Evolutionary conservation across 2,888 invertebrate species (phyloP).

Genomic region (Eilema sororculum): DNA sequence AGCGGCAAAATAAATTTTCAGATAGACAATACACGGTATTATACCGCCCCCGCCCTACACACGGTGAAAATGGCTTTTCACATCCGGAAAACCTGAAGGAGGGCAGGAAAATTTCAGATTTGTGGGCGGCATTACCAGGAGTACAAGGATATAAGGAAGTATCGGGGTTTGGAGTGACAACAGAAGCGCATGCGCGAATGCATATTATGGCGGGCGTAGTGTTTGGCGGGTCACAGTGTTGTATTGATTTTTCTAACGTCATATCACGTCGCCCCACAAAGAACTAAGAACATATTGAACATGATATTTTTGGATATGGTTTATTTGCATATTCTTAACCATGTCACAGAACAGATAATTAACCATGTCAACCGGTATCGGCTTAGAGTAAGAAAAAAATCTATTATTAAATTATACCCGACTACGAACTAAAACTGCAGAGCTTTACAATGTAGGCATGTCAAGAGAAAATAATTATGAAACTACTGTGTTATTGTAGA

Average conservation of each 20-base stretch:
- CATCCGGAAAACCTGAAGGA: slow-evolving; percentile 77
- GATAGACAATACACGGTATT: background rate
- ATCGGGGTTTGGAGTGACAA: background rate
- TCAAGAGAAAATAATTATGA: too few species aligned
- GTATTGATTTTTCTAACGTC: slow-evolving; percentile 16
- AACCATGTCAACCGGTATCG: too few species aligned
- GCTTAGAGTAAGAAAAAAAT: too few species aligned
- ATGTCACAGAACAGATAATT: too few species aligned
- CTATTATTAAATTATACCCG: too few species aligned
- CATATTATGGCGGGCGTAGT: background rate
- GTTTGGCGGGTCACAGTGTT: too few species aligned
- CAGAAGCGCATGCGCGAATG: slow-evolving; percentile 16
- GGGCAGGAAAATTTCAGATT: slow-evolving; percentile 84
- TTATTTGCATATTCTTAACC: background rate
- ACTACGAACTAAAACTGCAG: too few species aligned
- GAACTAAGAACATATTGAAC: slow-evolving; percentile 10
- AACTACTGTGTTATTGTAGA: too few species aligned
- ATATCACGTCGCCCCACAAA: background rate
- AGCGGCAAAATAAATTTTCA: slow-evolving; percentile 22
- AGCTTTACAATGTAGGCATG: too few species aligned
- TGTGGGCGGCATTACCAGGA: slow-evolving; percentile 84
- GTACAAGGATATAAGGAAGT: slow-evolving; percentile 57
- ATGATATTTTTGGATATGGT: background rate
- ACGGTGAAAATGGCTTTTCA: slow-evolving; percentile 67
- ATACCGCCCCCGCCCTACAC: slow-evolving; percentile 32